These are phyloP conservation scores for Macrophya alboannulata DNA, from an alignment of 2,888 invertebrate genomes.

Conservation along the genomic window DNA sequence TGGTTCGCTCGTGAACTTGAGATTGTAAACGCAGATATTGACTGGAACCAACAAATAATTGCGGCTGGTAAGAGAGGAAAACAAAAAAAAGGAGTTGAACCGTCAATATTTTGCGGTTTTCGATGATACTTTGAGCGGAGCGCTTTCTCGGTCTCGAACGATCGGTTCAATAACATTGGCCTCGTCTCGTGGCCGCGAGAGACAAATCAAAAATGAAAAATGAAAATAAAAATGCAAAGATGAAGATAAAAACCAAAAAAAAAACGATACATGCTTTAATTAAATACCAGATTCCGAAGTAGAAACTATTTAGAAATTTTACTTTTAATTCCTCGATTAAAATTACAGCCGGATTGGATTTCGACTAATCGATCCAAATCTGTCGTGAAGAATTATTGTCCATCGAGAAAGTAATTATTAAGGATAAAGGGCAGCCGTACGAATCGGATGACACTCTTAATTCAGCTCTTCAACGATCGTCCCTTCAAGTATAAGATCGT, in stretches of 20 bases:
- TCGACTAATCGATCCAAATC: neutral
- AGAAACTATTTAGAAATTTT: conserved; percentile 10
- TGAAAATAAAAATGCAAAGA: neutral
- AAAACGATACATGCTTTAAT: conserved; percentile 6
- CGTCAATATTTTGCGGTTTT: conserved; percentile 36
- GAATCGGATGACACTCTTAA: neutral
- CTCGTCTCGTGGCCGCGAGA: conserved; percentile 1
- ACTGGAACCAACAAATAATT: conserved; percentile 54
- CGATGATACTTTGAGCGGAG: conserved; percentile 2
- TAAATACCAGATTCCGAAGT: conserved; percentile 11
- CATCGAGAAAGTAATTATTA: neutral
- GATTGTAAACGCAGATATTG: conserved; percentile 60
- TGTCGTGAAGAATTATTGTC: neutral
- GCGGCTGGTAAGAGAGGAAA: neutral
- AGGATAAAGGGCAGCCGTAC: neutral
- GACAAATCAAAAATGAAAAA: neutral
- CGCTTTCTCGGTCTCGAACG: conserved; percentile 36
- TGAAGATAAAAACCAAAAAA: neutral
- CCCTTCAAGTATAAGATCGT: conserved; percentile 20
- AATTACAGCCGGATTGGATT: neutral
- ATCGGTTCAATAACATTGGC: conserved; percentile 27
- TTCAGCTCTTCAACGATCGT: conserved; percentile 28
- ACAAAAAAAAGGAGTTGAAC: neutral
- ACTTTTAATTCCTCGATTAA: neutral
- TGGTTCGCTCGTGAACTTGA: conserved; percentile 71